A percentile compares a stretch with the other conserved stretches of the same genome.
Conservation (phyloP, 2,888 invertebrate genomes). For the Lepidochitona cinerea region DNA sequence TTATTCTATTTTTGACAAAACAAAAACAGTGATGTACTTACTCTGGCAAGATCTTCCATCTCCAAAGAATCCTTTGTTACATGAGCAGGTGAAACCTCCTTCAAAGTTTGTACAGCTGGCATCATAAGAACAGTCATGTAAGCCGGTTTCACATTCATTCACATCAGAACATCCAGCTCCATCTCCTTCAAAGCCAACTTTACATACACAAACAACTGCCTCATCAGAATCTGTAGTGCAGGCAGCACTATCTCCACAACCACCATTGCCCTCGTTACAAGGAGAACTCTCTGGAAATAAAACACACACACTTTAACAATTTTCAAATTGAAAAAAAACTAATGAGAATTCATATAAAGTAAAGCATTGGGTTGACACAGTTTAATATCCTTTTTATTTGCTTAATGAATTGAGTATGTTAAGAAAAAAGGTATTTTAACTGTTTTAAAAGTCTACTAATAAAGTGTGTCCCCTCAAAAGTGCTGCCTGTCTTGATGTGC, state of each 20-base stretch:
- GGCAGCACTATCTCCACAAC: background rate
- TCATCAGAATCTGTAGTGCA: background rate
- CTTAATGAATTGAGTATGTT: too few species aligned
- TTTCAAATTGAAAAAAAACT: too few species aligned
- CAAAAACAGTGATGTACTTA: too few species aligned
- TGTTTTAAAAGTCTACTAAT: too few species aligned
- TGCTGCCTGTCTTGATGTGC: too few species aligned
- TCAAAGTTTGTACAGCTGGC: conserved; percentile 15
- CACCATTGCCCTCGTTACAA: background rate
- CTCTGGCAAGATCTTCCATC: conserved; percentile 10
- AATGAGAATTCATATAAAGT: too few species aligned
- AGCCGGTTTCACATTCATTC: conserved; percentile 15
- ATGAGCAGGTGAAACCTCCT: conserved; percentile 15
- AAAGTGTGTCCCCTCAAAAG: too few species aligned
- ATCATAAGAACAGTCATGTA: conserved; percentile 10
- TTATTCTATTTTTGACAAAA: too few species aligned
- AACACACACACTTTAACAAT: too few species aligned
- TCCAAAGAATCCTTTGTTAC: conserved; percentile 17
- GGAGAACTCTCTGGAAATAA: background rate
- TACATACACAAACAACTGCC: conserved; percentile 15
- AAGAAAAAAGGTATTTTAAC: too few species aligned
- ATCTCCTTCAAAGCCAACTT: conserved; percentile 5
- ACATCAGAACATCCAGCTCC: conserved; percentile 14
- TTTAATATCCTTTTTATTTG: too few species aligned
- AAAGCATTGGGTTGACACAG: too few species aligned